These are phyloP conservation scores for Mayetiola destructor DNA, from an alignment of 2,888 invertebrate species.

Conservation along the genomic window DNA sequence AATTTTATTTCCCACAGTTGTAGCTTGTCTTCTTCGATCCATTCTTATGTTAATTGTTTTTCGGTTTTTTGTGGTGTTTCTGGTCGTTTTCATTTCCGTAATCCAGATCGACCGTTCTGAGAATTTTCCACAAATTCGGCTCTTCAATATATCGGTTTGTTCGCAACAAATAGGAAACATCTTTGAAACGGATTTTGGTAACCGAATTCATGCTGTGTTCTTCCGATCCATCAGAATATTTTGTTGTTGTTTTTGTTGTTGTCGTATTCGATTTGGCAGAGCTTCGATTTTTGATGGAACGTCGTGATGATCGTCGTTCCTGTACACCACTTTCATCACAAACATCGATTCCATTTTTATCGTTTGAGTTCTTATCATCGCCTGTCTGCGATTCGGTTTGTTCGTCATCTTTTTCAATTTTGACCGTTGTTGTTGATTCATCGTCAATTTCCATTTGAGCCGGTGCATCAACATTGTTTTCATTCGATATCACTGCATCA, in stretches of 20 bases:
- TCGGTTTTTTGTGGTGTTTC: slow-evolving; percentile 90
- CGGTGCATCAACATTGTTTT: slow-evolving; percentile 6
- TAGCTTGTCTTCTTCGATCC: slow-evolving; percentile 91
- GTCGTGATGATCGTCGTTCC: background rate
- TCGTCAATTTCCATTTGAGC: background rate
- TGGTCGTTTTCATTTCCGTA: slow-evolving; percentile 81
- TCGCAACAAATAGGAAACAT: background rate
- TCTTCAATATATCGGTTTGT: slow-evolving; percentile 60
- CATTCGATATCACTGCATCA: slow-evolving; percentile 16
- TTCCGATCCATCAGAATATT: background rate
- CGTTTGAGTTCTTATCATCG: background rate
- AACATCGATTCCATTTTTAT: background rate
- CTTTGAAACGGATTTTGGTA: background rate
- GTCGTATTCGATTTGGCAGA: background rate
- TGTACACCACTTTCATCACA: background rate
- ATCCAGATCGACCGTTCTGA: slow-evolving; percentile 81
- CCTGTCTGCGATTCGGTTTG: background rate
- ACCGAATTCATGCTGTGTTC: background rate
- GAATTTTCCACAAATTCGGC: slow-evolving; percentile 76
- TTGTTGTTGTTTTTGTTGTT: slow-evolving; percentile 5
- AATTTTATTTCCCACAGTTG: slow-evolving; percentile 94
- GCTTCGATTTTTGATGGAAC: background rate
- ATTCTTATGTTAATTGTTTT: slow-evolving; percentile 86
- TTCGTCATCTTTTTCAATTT: background rate
- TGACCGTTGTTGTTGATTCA: background rate